Base-by-base conservation (phyloP, 2,888 invertebrate species). In the Drosophila algonquin region DNA sequence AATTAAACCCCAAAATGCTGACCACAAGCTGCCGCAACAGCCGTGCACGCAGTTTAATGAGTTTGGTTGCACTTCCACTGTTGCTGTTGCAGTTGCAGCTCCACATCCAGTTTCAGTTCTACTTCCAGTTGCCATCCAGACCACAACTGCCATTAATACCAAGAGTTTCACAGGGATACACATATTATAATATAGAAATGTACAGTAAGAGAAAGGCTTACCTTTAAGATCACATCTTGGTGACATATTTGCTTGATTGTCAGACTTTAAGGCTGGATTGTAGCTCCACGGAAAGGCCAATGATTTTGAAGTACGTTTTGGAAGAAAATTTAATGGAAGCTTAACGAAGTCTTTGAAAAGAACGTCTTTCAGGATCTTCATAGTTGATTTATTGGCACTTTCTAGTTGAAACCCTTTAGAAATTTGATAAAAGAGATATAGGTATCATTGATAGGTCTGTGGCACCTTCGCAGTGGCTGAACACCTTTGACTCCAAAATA, bases 1-100 rank as follows among this genome's bases (percentile, higher is more conserved):
- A 86, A 79, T 79, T 72, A 83, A 81, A 86, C 77, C 79, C 77
- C 83, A 83, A 88, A 77, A 75, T 74, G 77, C 53, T 61, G 75
- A 83, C 85, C 85, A 73, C 85, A 85, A 88, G 81, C 87, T 76
- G 83, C 83, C 81, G 60, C 82, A 79, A 69, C 75, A 73, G 71
- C 71, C 75, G 67, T 73, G 62, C 56, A 64, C 77, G 69, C 76
- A 80, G 77, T 87, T 88, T 80, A 85, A 82, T 82, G 83, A 86
- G 80, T 76, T 79, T 63, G 64, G 72, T 56, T 67, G 50, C 67
- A 59, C 40, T 56, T 57, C 32, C 30, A 30, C 30, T 8, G 30
- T 30, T 8, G 58, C 56, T 24, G 24, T 30, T 30, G 58, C 56
- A 58, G 30, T 61, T 51, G 46, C 61, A 61, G 32, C 18, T 44